Conservation (phyloP, 2,113 vertebrate genomes). For the Piaya cayana region DNA sequence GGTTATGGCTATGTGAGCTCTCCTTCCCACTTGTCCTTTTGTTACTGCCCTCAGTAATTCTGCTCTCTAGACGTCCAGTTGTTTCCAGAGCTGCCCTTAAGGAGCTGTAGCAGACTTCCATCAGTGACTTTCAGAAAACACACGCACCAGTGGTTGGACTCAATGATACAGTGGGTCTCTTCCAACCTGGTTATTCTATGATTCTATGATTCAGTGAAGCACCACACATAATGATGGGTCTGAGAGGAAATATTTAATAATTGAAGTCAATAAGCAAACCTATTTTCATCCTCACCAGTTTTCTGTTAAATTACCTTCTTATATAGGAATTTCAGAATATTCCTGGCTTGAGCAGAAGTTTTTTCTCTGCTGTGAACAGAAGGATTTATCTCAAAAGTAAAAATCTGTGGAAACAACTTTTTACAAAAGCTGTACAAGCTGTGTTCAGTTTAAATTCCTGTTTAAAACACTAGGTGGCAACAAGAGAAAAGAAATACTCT, state of each 20-base stretch:
- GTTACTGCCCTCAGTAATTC: background rate
- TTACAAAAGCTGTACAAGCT: background rate
- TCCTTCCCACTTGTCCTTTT: background rate
- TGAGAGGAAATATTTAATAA: background rate
- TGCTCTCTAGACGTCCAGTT: background rate
- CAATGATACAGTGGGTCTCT: too few relatives aligned
- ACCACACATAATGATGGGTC: background rate
- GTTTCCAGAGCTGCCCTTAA: background rate
- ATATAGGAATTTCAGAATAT: background rate
- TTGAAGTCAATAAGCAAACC: background rate
- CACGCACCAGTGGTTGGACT: background rate
- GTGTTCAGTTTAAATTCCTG: background rate
- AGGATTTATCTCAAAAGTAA: background rate
- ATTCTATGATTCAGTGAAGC: too few relatives aligned
- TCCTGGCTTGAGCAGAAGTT: background rate
- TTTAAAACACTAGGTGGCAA: conserved; percentile 56
- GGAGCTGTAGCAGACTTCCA: background rate
- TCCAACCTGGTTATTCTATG: too few relatives aligned
- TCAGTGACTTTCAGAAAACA: background rate
- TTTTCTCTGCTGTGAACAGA: background rate
- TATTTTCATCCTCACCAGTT: background rate
- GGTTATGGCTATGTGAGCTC: background rate
- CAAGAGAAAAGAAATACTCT: background rate
- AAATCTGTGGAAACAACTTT: background rate
- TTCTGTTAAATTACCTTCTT: background rate